Conservation (phyloP, 2,797 vertebrate genomes). For the Lindbergichthys nudifrons region DNA sequence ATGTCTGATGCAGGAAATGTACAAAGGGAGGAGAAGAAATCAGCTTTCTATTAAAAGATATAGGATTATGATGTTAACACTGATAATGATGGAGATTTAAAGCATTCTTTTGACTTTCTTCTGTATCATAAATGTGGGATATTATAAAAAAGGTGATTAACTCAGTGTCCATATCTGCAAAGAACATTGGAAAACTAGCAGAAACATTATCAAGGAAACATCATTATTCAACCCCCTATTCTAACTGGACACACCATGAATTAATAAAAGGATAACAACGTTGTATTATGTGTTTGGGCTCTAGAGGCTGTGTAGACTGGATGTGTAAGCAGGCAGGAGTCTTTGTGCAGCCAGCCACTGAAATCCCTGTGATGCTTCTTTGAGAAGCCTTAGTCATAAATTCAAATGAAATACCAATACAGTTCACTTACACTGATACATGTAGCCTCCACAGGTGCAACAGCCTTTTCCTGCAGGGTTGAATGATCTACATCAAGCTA, state of each 20-base stretch:
- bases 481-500: conserved; percentile 23
- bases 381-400: conserved; percentile 5
- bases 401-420: conserved; percentile 20
- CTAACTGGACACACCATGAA: conserved; percentile 12
- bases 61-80: neutral
- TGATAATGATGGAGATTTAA: conserved; percentile 1
- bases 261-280: conserved; percentile 4
- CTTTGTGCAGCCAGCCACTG: conserved; percentile 40
- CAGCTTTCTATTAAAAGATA: conserved; percentile 5
- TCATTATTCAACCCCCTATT: conserved; percentile 15
- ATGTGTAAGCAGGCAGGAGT: conserved; percentile 42
- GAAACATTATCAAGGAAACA: neutral
- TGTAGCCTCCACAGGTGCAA: conserved; percentile 63
- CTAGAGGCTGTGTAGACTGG: conserved; percentile 31
- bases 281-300: conserved; percentile 17
- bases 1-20: conserved; percentile 23
- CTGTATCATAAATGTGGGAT: conserved; percentile 7
- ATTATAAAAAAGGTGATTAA: conserved; percentile 10
- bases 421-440: conserved; percentile 10
- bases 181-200: neutral
- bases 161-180: neutral
- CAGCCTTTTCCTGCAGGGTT: conserved; percentile 26
- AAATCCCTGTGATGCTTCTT: conserved; percentile 30
- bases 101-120: neutral
- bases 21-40: conserved; percentile 10